A percentile compares a stretch with the other conserved stretches of the same genome.
These are phyloP conservation scores for Eupithecia subfuscata DNA, from an alignment of 2,888 invertebrate species.

Conservation along the genomic window DNA sequence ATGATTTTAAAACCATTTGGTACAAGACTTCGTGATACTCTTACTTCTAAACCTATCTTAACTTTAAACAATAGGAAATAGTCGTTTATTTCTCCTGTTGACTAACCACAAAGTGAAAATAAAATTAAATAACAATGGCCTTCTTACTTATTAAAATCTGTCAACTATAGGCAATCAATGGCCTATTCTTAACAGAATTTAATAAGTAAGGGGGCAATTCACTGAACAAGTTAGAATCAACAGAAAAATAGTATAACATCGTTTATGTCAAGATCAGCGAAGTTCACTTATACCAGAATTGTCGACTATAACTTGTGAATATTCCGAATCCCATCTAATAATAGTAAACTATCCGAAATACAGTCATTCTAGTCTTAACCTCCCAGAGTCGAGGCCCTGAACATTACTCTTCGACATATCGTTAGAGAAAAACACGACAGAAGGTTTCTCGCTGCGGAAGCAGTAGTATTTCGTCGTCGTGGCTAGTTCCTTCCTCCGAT, in stretches of 20 bases:
- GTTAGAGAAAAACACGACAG: constrained; percentile 32
- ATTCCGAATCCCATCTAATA: background rate
- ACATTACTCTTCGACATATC: constrained; percentile 31
- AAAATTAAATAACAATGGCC: background rate
- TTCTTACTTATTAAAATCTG: too few relatives aligned
- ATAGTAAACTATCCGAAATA: background rate
- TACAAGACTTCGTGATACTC: too few relatives aligned
- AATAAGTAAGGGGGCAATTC: too few relatives aligned
- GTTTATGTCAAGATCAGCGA: background rate
- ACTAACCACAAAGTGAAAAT: background rate
- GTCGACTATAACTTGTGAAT: background rate
- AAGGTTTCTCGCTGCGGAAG: constrained; percentile 36
- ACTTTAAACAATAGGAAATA: background rate
- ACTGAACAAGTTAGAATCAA: too few relatives aligned
- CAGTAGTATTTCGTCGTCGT: constrained; percentile 38
- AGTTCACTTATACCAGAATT: background rate
- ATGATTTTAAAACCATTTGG: too few relatives aligned
- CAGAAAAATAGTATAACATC: background rate
- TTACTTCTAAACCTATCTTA: background rate
- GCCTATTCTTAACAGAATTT: too few relatives aligned
- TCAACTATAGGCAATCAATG: too few relatives aligned
- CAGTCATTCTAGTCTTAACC: background rate
- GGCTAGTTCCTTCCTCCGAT: constrained; percentile 39
- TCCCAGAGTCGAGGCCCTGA: background rate
- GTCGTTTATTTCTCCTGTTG: background rate